Conservation (phyloP, 2,888 invertebrate genomes). For the Ommatoiulus sabulosus region DNA sequence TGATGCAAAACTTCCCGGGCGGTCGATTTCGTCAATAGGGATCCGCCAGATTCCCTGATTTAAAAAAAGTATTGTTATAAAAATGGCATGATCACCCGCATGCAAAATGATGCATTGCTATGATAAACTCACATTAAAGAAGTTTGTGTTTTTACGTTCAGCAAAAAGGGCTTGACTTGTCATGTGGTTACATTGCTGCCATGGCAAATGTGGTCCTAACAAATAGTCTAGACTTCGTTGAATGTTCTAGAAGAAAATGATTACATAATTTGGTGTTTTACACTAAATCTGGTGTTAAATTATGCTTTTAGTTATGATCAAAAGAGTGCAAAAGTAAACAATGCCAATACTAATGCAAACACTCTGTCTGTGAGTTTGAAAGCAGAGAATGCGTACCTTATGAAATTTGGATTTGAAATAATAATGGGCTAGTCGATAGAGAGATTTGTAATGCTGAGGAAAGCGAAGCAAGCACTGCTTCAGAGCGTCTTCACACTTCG, state of each 20-base stretch:
- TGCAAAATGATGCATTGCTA: too few species aligned
- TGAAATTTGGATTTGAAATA: slow-evolving; percentile 75
- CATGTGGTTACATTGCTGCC: slow-evolving; percentile 66
- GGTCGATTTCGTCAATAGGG: slow-evolving; percentile 88
- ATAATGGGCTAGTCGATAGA: slow-evolving; percentile 87
- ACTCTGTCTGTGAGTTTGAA: too few species aligned
- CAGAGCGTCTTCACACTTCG: slow-evolving; percentile 80
- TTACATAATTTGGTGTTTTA: not conserved
- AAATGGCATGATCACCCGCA: not conserved
- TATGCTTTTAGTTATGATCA: not conserved
- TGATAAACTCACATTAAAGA: slow-evolving; percentile 80
- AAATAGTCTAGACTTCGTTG: slow-evolving; percentile 67
- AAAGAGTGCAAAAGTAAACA: not conserved
- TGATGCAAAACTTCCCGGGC: slow-evolving; percentile 90
- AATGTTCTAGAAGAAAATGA: slow-evolving; percentile 64
- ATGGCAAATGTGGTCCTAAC: slow-evolving; percentile 64
- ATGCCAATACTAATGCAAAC: too few species aligned
- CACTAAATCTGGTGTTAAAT: not conserved
- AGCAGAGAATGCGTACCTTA: slow-evolving; percentile 63
- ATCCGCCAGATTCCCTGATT: slow-evolving; percentile 89
- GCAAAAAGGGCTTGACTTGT: slow-evolving; percentile 84
- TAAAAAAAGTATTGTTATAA: slow-evolving; percentile 45
- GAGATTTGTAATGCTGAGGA: slow-evolving; percentile 92
- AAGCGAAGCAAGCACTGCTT: slow-evolving; percentile 87
- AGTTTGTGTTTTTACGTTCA: slow-evolving; percentile 85